phyloP scores from a whole-genome alignment of 2,797 vertebrate genomes.

The Microchirus variegatus region DNA sequence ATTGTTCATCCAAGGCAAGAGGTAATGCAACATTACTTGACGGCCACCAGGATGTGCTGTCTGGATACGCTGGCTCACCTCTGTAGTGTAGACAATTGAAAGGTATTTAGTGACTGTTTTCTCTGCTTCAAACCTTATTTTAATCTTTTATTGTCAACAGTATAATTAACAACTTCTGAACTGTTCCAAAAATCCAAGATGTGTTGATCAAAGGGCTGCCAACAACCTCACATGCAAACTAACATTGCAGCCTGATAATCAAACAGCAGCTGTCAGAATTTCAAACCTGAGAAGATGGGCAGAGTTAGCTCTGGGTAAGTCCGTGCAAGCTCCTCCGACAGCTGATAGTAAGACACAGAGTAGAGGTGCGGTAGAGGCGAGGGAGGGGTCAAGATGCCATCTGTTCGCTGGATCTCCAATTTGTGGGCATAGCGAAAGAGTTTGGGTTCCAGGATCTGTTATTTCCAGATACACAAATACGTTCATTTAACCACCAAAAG shows the following conservation, averaged over 20 bases:
- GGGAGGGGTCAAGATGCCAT: constrained; percentile 91
- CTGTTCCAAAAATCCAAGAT: too few relatives aligned
- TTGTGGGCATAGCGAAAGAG: constrained; percentile 99
- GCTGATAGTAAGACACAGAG: constrained; percentile 95
- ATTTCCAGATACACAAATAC: constrained; percentile 15
- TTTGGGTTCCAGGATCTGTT: constrained; percentile 97
- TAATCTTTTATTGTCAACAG: too few relatives aligned
- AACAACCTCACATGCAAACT: not conserved
- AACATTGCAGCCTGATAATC: too few relatives aligned
- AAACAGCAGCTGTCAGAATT: too few relatives aligned
- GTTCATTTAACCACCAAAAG: not conserved
- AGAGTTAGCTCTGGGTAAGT: constrained; percentile 97
- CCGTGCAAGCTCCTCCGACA: constrained; percentile 96
- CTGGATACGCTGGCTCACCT: constrained; percentile 98
- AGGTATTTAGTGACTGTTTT: too few relatives aligned
- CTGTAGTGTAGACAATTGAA: constrained; percentile 66
- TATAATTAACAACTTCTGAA: too few relatives aligned
- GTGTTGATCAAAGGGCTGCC: not conserved
- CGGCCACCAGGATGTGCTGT: constrained; percentile 95
- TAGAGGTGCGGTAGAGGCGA: constrained; percentile 95
- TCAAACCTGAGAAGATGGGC: constrained; percentile 95
- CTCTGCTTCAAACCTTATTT: too few relatives aligned
- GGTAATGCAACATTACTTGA: constrained; percentile 98
- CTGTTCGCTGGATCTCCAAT: constrained; percentile 93
- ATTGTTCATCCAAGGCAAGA: constrained; percentile 99